Percentiles rank a stretch among this genome's conserved stretches.
phyloP scores from a whole-genome alignment of 2,888 invertebrate genomes.

The Luperina nickerlii region DNA sequence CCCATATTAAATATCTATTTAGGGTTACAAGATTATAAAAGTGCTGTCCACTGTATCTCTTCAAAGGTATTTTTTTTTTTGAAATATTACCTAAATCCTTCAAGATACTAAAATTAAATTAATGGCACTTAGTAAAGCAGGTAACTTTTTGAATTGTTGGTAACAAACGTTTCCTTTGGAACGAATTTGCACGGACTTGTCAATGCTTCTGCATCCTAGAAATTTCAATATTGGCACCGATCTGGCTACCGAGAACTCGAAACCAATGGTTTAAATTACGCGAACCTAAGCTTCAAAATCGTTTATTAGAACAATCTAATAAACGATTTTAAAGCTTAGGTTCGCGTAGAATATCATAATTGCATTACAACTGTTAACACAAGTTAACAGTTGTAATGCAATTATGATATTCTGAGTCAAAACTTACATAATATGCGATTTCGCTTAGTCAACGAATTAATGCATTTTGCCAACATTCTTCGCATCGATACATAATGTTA shows the following conservation, averaged over 20 bases:
- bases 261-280: background rate
- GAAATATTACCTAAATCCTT: too few relatives aligned
- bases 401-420: background rate
- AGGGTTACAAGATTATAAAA: background rate
- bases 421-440: background rate
- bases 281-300: background rate
- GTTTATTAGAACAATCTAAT: background rate
- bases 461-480: too few relatives aligned
- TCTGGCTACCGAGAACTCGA: background rate
- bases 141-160: background rate
- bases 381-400: background rate
- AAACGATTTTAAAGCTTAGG: too few relatives aligned
- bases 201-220: background rate
- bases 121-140: background rate
- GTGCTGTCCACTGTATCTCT: background rate
- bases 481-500: background rate
- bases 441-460: background rate
- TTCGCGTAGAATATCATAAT: too few relatives aligned
- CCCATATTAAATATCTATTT: background rate
- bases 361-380: too few relatives aligned
- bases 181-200: background rate
- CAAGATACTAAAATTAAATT: background rate
- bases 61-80: too few relatives aligned
- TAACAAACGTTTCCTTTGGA: background rate
- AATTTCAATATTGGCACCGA: slow-evolving; percentile 7